Base-by-base conservation (phyloP, 2,888 invertebrate genomes). In the Caradrina clavipalpis region DNA sequence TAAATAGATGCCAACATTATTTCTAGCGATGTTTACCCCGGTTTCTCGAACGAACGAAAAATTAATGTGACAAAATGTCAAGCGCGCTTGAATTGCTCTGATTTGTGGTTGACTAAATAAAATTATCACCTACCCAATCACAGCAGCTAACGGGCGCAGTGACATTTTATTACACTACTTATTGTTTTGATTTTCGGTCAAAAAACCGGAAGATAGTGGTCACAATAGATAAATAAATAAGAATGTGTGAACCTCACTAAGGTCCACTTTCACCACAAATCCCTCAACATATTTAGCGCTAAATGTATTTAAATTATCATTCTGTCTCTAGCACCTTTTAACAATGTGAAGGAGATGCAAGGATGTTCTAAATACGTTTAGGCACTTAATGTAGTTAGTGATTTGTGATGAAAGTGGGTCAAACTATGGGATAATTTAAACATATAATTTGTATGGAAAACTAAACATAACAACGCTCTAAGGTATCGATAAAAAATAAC, bases 21-120 rank as follows among this genome's bases (percentile, higher is more conserved):
- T 45, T 73, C 62, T 67, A 76, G 42, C 51, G 47, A 66, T 73
- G 51, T 31, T 65, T 22, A 31, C 5, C 17, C 45, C 17, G 45
- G 17, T 45, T 45, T 6, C 1, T 45, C 45, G 45, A 45, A 17
- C 45, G 45, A 45, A 17, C 6, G 45, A 45, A 45, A 45, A 17
- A 45, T 45, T 11, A 6, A 45, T 45, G 17, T 17, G 4, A 45
- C 42, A 45, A 45, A 45, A 4, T 45, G 45, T 15, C 45, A 45
- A 45, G 13, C 39, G 39, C 11, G 13, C 11, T 11, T 8, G 8
- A 35, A 7, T 8, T 35, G 35, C 8, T 35, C 8, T 8, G 8
- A 35, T 35, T n/a, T n/a, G n/a, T 35, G 35, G 35, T 35, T 35
- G 35, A 35, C 35, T 42, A 13, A 13, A 8, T 42, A 1, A 13